Evolutionary conservation across 2,888 invertebrate species (phyloP), one percentile per base, ranked within the genome.

Genomic region (Rhingia campestris): DNA sequence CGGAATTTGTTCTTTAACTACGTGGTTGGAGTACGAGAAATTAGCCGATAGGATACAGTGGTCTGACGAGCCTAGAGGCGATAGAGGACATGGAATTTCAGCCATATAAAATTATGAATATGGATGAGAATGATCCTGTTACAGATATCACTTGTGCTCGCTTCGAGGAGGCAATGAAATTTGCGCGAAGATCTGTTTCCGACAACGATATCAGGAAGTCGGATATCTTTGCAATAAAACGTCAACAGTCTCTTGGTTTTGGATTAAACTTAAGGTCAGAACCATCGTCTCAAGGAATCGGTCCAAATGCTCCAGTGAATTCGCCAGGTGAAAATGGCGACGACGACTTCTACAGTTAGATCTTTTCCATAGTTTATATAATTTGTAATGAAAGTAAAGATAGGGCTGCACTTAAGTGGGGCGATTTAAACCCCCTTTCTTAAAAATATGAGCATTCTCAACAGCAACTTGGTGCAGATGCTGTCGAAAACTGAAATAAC

Each of bases 121-220:
- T 96, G 95, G 97, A 97, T 88, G 98, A 98, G 88, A 97, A 97
- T 87, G 99, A 99, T 93, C 99, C 99, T 43, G 99, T 99, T 87
- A 99, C 99, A 64, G 99, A 99, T 93, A 99, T 99, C 89, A 97
- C 97, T 77, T 94, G 97, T 88, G 97, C 96, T 76, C 99, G 99
- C 92, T 99, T 99, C 92, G 99, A 99, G 92, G 99, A 99, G 92
- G 98, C 99, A 43, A 99, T 99, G 99, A 97, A 97, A 93, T 98
- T 96, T 92, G 99, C 99, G 86, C 95, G 99, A 66, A 95, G 99
- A 89, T 99, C 99, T 33, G 99, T 99, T 61, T 98, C 98, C 64
- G 99, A 99, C 93, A 99, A 99, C 92, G 99, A 99, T 92, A 99
- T 99, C 91, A 95, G 99, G 91, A 99, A 99, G 93, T 99, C 99